phyloP scores from a whole-genome alignment of 2,797 vertebrate genomes.

The Thaleichthys pacificus region DNA sequence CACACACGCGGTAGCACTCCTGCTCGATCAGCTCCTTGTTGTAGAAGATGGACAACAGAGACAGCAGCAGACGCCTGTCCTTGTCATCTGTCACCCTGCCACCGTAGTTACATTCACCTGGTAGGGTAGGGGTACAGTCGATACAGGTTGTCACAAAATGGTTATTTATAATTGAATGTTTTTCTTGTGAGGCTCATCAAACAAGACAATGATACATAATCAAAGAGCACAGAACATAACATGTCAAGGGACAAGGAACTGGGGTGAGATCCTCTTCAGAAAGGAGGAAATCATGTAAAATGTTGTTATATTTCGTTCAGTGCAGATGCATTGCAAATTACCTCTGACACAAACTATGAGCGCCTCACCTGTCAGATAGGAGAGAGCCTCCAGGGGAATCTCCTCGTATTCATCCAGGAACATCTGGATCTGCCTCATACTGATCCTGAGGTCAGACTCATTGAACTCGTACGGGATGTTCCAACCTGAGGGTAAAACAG shows the following conservation, averaged over 20 bases:
- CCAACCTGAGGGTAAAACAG: constrained; percentile 78
- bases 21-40: constrained; percentile 78
- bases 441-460: constrained; percentile 91
- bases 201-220: not conserved
- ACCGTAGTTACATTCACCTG: constrained; percentile 96
- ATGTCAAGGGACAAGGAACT: not conserved
- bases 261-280: not conserved
- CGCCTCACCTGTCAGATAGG: constrained; percentile 87
- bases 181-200: not conserved
- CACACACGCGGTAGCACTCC: constrained; percentile 78
- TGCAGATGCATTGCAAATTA: not conserved
- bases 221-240: not conserved
- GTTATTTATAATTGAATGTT: too few relatives aligned
- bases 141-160: not conserved
- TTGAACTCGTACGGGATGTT: constrained; percentile 97
- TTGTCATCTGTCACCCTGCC: constrained; percentile 96
- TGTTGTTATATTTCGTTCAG: not conserved
- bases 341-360: not conserved
- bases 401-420: constrained; percentile 91
- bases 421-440: constrained; percentile 92
- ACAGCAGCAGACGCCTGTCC: constrained; percentile 89
- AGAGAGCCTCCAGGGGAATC: constrained; percentile 87
- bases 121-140: not conserved
- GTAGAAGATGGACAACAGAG: constrained; percentile 88
- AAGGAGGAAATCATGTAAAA: not conserved